Base-by-base conservation (phyloP, 92 coral and sea anemone species). In the Virgularia gustaviana region DNA sequence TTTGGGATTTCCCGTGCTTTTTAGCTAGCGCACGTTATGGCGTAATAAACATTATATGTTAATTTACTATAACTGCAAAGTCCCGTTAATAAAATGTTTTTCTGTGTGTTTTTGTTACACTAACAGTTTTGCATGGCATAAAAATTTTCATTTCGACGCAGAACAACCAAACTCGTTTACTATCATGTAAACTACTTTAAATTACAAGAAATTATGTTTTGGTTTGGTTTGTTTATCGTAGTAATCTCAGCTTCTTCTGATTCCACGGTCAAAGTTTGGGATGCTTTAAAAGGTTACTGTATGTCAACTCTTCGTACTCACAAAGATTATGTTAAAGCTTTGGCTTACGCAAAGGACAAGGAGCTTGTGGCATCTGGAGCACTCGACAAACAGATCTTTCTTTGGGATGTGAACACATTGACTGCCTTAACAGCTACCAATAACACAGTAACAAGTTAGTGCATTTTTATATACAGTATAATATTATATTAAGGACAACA, bases 211-310 rank as follows among this genome's bases (percentile, higher is more conserved):
- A 19, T 0, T 36, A 2, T 25, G 11, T 55, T 36, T 32, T 44
- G 35, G 25, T 51, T 27, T 13, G n/a, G 11, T 47, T 19, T 61
- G 31, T 28, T 33, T 44, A 9, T 36, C 27, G 43, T 57, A 90
- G 97, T 90, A 61, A 75, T 90, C 22, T 90, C 97, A 56, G 97
- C 97, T 20, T 90, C 97, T 0, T 90, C 97, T n/a, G 97, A 90
- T 38, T 81, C 97, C 22, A 90, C 97, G 8, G 97, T 90, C 35
- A 90, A 88, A 74, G 97, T 90, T 7, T 88, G 97, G 97, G 95
- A 88, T 72, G 78, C 97, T 0, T 67, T 66, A 12, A 84, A 88
- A 70, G 89, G 95, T 12, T 90, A 88, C 57, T 90, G 97, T 63
- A 90, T 90, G 97, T 90, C 97, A 0, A 90, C 97, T 9, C 83